Evolutionary conservation across 2,797 vertebrate genomes (phyloP).

Genomic region (Sylvilagus floridanus): DNA sequence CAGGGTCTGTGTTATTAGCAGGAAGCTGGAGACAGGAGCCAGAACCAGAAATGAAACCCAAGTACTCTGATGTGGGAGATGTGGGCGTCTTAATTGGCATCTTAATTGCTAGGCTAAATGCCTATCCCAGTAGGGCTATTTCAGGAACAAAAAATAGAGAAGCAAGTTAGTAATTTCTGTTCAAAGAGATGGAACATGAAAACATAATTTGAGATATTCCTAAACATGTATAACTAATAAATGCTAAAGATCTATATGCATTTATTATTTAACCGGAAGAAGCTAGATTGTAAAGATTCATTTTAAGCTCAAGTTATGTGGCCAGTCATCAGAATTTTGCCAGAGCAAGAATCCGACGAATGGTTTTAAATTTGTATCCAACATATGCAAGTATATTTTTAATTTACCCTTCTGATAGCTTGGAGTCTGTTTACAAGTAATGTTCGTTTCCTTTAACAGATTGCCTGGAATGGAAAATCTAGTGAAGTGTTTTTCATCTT

Average conservation of each 20-base stretch:
- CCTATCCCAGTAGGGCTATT: neutral
- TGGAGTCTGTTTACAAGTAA: slow-evolving; percentile 78
- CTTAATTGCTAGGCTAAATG: no score
- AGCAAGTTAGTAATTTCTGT: slow-evolving; percentile 33
- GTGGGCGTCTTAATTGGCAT: neutral
- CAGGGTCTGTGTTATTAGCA: no score
- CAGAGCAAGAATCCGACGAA: slow-evolving; percentile 73
- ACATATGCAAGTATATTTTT: slow-evolving; percentile 77
- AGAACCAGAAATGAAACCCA: no score
- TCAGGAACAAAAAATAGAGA: slow-evolving; percentile 25
- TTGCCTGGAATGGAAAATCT: slow-evolving; percentile 74
- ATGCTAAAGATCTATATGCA: neutral
- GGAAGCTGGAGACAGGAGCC: no score
- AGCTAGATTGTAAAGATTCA: slow-evolving; percentile 38
- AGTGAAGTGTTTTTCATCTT: slow-evolving; percentile 70
- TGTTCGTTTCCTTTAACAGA: slow-evolving; percentile 78
- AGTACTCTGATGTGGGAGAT: no score
- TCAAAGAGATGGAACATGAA: slow-evolving; percentile 31
- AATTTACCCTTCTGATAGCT: slow-evolving; percentile 77
- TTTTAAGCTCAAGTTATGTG: slow-evolving; percentile 70
- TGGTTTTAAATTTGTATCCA: slow-evolving; percentile 73
- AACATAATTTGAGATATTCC: slow-evolving; percentile 16
- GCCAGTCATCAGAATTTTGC: slow-evolving; percentile 67
- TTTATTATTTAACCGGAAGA: slow-evolving; percentile 66
- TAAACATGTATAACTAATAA: slow-evolving; percentile 47